These are phyloP conservation scores for Streblospio benedicti DNA, from an alignment of 1,140 invertebrate species.

Conservation along the genomic window DNA sequence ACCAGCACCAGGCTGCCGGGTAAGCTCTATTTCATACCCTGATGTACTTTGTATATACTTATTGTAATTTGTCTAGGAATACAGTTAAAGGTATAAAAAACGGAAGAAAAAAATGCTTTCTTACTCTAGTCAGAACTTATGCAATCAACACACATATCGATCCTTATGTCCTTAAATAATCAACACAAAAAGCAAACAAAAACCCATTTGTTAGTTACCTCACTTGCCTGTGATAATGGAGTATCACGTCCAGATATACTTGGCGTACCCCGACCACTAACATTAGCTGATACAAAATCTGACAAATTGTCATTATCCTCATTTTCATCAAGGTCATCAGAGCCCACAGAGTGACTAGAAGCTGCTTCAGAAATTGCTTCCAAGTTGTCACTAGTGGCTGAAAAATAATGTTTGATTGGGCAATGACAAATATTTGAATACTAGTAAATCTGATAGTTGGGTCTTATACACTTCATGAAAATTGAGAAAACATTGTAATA, in stretches of 20 bases:
- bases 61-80: too few relatives aligned
- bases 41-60: too few relatives aligned
- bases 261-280: constrained; percentile 76
- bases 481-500: background rate
- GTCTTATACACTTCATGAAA: background rate
- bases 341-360: constrained; percentile 88
- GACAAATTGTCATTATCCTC: constrained; percentile 83
- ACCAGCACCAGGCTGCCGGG: too few relatives aligned
- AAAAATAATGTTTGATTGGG: constrained; percentile 5
- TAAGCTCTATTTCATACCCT: too few relatives aligned
- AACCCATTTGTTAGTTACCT: background rate
- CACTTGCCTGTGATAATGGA: constrained; percentile 81
- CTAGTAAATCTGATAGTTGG: too few relatives aligned
- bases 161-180: too few relatives aligned
- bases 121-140: too few relatives aligned
- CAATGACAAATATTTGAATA: background rate
- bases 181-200: background rate
- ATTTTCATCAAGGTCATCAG: constrained; percentile 58
- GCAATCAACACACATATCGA: too few relatives aligned
- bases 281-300: constrained; percentile 85
- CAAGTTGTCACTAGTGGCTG: constrained; percentile 73
- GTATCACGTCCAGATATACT: constrained; percentile 84
- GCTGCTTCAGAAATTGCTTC: constrained; percentile 68
- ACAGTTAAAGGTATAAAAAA: too few relatives aligned
- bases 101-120: too few relatives aligned